Evolutionary conservation across 1,140 invertebrate species (phyloP).

Genomic region (Matsumurasca onukii): DNA sequence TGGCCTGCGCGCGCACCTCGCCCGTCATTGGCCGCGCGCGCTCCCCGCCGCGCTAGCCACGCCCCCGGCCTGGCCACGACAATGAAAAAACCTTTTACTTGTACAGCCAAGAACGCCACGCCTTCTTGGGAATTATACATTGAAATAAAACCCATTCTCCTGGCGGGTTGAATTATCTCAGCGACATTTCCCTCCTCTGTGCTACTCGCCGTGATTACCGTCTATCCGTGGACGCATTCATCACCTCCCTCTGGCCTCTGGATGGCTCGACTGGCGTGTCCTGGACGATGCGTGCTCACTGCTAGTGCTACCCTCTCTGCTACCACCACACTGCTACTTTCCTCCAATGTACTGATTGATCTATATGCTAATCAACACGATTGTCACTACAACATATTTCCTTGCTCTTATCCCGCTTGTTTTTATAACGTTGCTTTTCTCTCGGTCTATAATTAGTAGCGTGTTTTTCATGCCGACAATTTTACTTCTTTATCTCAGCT

Average conservation of each 20-base stretch:
- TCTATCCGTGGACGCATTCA: constrained; percentile 15
- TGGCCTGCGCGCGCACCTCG: constrained; percentile 33
- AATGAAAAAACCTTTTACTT: constrained; percentile 5
- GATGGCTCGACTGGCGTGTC: constrained; percentile 26
- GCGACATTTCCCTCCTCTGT: constrained; percentile 28
- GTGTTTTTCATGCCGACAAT: too few species aligned
- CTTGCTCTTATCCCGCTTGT: too few species aligned
- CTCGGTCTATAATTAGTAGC: too few species aligned
- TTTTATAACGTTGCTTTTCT: too few species aligned
- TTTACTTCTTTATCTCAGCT: too few species aligned
- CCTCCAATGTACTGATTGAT: constrained; percentile 28
- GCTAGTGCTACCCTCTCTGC: constrained; percentile 25
- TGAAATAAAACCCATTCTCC: constrained; percentile 29
- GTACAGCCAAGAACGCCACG: constrained; percentile 23
- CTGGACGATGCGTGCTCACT: too few species aligned
- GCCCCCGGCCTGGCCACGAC: neutral
- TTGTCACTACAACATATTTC: too few species aligned
- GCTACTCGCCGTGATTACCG: neutral
- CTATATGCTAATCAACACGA: constrained; percentile 35
- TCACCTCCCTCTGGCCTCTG: constrained; percentile 12
- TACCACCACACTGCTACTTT: constrained; percentile 23
- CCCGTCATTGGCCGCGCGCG: constrained; percentile 38
- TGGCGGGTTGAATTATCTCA: constrained; percentile 32
- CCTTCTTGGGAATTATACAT: constrained; percentile 33
- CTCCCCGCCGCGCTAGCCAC: constrained; percentile 40